Percentiles rank a stretch among this genome's conserved stretches.
These are phyloP conservation scores for Ochlodes sylvanus DNA, from an alignment of 2,888 invertebrate species.

Conservation along the genomic window DNA sequence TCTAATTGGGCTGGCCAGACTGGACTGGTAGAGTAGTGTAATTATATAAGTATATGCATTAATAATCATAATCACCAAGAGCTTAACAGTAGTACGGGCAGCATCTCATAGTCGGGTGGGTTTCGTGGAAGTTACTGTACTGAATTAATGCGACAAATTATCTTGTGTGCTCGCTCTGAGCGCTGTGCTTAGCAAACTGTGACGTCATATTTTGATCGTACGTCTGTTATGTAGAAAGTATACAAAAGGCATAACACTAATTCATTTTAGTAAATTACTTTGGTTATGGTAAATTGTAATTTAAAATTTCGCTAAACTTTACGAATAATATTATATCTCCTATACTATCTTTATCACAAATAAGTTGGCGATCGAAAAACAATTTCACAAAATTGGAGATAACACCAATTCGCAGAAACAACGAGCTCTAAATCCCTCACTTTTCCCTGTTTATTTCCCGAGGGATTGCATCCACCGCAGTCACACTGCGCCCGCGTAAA, in stretches of 20 bases:
- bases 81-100: constrained; percentile 46
- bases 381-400: too few species aligned
- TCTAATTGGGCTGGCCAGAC: too few species aligned
- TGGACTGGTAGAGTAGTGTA: too few species aligned
- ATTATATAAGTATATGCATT: too few species aligned
- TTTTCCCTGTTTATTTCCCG: constrained; percentile 28
- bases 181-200: background rate
- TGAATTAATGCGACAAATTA: constrained; percentile 22
- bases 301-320: too few species aligned
- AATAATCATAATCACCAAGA: too few species aligned
- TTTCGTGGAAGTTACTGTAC: constrained; percentile 24
- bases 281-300: too few species aligned
- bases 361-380: too few species aligned
- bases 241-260: too few species aligned
- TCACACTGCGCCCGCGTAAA: constrained; percentile 1
- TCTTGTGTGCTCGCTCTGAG: background rate
- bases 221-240: background rate
- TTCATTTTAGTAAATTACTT: too few species aligned
- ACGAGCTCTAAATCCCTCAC: constrained; percentile 3
- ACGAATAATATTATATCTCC: too few species aligned
- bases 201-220: constrained; percentile 1
- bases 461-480: constrained; percentile 18
- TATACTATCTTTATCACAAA: too few species aligned
- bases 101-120: constrained; percentile 10
- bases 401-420: background rate